A percentile compares a stretch with the other conserved stretches of the same genome.
phyloP scores from a whole-genome alignment of 2,888 invertebrate genomes.

The Pseudoips prasinana region DNA sequence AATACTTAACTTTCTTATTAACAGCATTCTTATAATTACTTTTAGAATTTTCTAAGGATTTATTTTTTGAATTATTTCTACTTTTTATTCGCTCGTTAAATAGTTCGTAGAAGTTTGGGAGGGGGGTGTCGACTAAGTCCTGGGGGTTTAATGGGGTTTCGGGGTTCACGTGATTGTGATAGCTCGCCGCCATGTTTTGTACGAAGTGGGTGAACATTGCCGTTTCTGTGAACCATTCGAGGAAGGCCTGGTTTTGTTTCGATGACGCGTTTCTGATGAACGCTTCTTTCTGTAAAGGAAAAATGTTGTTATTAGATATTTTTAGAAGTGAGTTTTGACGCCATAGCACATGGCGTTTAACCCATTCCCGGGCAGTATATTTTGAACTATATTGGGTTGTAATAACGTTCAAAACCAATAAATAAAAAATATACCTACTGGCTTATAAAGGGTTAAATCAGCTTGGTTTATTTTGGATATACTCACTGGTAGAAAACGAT shows the following conservation, averaged over 20 bases:
- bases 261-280: constrained; percentile 85
- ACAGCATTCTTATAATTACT: constrained; percentile 67
- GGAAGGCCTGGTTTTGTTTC: constrained; percentile 86
- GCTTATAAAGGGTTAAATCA: too few species aligned
- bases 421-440: constrained; percentile 4
- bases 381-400: too few species aligned
- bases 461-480: too few species aligned
- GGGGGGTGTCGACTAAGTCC: constrained; percentile 59
- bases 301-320: too few species aligned
- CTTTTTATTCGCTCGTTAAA: constrained; percentile 58
- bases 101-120: constrained; percentile 68
- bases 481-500: too few species aligned
- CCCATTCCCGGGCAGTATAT: too few species aligned
- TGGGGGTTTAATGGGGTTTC: constrained; percentile 11
- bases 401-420: background rate
- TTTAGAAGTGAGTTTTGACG: too few species aligned
- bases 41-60: constrained; percentile 43
- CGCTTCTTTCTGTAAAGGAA: constrained; percentile 84
- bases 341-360: too few species aligned
- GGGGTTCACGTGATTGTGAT: constrained; percentile 13
- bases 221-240: constrained; percentile 94
- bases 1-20: constrained; percentile 63
- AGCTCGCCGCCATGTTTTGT: constrained; percentile 68
- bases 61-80: constrained; percentile 33
- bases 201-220: constrained; percentile 92